Percentiles rank a stretch among this genome's conserved stretches.
phyloP scores from a whole-genome alignment of 2,888 invertebrate genomes.

The Mamestra brassicae region DNA sequence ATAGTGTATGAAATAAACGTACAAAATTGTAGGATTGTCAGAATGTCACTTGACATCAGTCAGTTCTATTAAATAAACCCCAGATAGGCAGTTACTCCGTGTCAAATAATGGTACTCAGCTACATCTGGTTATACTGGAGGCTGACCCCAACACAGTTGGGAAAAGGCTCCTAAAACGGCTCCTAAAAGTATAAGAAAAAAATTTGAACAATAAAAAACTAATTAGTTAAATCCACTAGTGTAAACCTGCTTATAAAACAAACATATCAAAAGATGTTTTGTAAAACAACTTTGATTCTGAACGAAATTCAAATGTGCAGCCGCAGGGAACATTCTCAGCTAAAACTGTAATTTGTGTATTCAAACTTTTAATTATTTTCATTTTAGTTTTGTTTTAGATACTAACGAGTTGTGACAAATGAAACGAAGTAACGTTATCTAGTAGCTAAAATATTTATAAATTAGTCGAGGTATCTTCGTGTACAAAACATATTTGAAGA shows the following conservation, averaged over 20 bases:
- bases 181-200: neutral
- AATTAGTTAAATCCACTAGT: neutral
- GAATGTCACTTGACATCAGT: too few species aligned
- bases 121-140: too few species aligned
- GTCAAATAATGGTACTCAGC: neutral
- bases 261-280: conserved; percentile 17
- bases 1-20: too few species aligned
- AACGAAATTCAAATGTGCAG: conserved; percentile 19
- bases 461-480: too few species aligned
- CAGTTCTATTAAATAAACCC: too few species aligned
- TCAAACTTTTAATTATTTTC: conserved; percentile 34
- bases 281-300: conserved; percentile 4
- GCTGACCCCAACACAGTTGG: too few species aligned
- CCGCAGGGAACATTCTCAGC: neutral
- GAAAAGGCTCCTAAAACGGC: too few species aligned
- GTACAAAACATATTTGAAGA: too few species aligned
- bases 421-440: conserved; percentile 2
- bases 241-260: neutral
- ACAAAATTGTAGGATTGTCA: too few species aligned
- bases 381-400: neutral
- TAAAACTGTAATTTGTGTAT: conserved; percentile 24
- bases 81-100: too few species aligned
- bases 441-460: neutral
- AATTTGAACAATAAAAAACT: neutral
- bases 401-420: conserved; percentile 23